phyloP scores from a whole-genome alignment of 2,797 vertebrate genomes.

The Gobionotothen gibberifrons region DNA sequence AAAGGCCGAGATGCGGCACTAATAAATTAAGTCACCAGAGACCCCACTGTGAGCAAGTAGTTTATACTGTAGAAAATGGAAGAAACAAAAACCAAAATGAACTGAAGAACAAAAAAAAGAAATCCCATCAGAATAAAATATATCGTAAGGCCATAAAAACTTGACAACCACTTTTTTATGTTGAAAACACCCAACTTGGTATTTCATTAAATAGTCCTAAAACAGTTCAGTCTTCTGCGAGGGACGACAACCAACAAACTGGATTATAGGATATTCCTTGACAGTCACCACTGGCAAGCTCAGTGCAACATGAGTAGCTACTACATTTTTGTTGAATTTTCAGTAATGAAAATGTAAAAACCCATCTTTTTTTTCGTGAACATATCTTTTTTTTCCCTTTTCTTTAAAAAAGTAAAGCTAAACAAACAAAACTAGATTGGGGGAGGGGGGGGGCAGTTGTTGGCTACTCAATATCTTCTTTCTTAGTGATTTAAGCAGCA shows the following conservation, averaged over 20 bases:
- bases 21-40: slow-evolving; percentile 97
- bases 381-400: slow-evolving; percentile 94
- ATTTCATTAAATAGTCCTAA: slow-evolving; percentile 98
- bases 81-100: slow-evolving; percentile 78
- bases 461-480: slow-evolving; percentile 92
- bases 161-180: slow-evolving; percentile 92
- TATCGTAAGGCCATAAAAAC: slow-evolving; percentile 99
- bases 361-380: slow-evolving; percentile 82
- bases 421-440: slow-evolving; percentile 83
- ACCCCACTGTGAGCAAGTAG: slow-evolving; percentile 94
- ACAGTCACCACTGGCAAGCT: slow-evolving; percentile 97
- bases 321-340: slow-evolving; percentile 91
- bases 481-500: slow-evolving; percentile 99
- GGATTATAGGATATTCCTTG: slow-evolving; percentile 94
- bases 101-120: slow-evolving; percentile 83
- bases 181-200: slow-evolving; percentile 95
- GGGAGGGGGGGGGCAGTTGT: slow-evolving; percentile 81
- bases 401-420: slow-evolving; percentile 93
- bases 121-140: slow-evolving; percentile 85
- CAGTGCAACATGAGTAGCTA: slow-evolving; percentile 99
- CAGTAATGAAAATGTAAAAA: slow-evolving; percentile 98
- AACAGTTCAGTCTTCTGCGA: slow-evolving; percentile 97
- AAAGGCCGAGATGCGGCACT: slow-evolving; percentile 93
- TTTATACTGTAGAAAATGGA: slow-evolving; percentile 92
- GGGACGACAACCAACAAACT: slow-evolving; percentile 93